Evolutionary conservation across 1,140 invertebrate species (phyloP).

Genomic region (Acyrthosiphon pisum): DNA sequence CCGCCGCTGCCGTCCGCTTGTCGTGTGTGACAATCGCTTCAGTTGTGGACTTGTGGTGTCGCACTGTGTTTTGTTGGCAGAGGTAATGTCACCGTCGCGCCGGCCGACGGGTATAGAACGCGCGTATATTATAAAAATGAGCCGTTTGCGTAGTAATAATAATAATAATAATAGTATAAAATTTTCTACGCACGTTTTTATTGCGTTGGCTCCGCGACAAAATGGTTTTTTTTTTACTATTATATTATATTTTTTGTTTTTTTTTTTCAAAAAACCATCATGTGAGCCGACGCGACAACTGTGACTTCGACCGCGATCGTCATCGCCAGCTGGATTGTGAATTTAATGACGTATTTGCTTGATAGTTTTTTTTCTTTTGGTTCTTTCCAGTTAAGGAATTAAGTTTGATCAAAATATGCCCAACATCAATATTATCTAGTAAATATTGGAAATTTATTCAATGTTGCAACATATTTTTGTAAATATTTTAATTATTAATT

Average conservation of each 20-base stretch:
- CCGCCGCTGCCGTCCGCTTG: not conserved
- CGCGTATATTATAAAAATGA: not conserved
- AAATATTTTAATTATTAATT: too few relatives aligned
- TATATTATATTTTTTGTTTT: not conserved
- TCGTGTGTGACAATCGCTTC: not conserved
- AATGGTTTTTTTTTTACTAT: not conserved
- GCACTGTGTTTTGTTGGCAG: slow-evolving; percentile 8
- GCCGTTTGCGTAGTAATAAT: not conserved
- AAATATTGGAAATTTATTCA: not conserved
- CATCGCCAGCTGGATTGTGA: not conserved
- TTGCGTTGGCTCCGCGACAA: slow-evolving; percentile 21
- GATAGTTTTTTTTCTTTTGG: not conserved
- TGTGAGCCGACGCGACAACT: not conserved
- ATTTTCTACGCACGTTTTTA: not conserved
- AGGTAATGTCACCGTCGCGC: not conserved
- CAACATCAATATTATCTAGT: not conserved
- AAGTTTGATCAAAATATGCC: not conserved
- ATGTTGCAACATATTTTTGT: not conserved
- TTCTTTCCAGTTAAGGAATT: not conserved
- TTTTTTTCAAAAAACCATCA: not conserved
- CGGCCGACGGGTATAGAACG: not conserved
- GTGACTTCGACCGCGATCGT: not conserved
- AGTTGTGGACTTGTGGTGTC: not conserved
- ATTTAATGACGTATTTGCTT: not conserved
- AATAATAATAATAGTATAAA: not conserved